phyloP scores from a whole-genome alignment of 2,113 vertebrate species.

The Pygathrix nemaeus region DNA sequence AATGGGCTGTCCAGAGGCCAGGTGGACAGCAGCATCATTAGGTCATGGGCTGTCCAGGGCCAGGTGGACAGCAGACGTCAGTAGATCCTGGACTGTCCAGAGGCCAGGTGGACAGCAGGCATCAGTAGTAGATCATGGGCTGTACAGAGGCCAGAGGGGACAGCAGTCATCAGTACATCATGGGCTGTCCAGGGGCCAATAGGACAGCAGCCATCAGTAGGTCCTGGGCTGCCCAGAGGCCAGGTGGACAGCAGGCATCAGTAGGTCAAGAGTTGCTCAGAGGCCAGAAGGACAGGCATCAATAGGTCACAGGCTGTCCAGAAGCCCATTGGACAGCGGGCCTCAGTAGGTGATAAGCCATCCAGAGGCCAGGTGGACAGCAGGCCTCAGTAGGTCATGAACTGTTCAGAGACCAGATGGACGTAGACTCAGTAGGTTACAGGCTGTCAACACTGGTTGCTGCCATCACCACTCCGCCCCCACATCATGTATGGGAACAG shows the following conservation, averaged over 20 bases:
- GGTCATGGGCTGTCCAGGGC: neutral
- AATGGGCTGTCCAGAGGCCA: neutral
- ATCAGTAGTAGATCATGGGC: no score
- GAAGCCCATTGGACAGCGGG: neutral
- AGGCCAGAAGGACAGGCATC: neutral
- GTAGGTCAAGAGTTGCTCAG: neutral
- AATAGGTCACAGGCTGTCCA: neutral
- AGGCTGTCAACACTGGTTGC: accelerated
- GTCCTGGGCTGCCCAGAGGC: no score
- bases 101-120: neutral
- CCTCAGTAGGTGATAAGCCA: neutral
- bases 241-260: neutral
- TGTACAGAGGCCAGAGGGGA: no score
- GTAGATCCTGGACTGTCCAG: neutral
- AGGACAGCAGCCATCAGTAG: neutral
- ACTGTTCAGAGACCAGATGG: neutral
- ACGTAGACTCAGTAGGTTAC: neutral
- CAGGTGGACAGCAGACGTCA: neutral
- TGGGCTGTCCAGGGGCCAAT: neutral
- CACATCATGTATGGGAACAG: accelerated
- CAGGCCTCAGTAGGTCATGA: neutral
- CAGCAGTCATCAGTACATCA: neutral
- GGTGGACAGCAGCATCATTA: neutral
- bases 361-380: neutral
- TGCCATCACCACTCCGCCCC: neutral